Conservation (phyloP, 1,140 invertebrate genomes). For the Ctenoplectra terminalis region DNA sequence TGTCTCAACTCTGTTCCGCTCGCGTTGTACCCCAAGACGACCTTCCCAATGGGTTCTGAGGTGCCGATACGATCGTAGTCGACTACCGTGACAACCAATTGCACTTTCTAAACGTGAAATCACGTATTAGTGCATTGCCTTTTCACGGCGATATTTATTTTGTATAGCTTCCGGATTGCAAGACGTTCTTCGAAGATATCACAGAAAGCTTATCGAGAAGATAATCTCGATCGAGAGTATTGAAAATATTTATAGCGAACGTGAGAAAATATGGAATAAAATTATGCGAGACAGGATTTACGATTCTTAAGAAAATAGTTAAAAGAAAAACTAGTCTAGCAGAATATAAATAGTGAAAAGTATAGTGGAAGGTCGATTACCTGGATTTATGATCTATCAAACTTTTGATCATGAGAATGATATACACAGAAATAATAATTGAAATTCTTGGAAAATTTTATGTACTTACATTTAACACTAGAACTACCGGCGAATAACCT, state of each 20-base stretch:
- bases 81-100: slow-evolving; percentile 98
- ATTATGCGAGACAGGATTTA: too few species aligned
- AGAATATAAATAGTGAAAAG: too few species aligned
- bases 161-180: slow-evolving; percentile 11
- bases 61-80: slow-evolving; percentile 99
- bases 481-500: too few species aligned
- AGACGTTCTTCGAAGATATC: not conserved
- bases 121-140: slow-evolving; percentile 31
- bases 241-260: not conserved
- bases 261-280: not conserved
- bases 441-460: too few species aligned
- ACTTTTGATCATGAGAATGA: too few species aligned
- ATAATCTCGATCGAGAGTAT: not conserved
- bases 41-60: slow-evolving; percentile 99
- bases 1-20: slow-evolving; percentile 98
- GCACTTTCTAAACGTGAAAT: slow-evolving; percentile 93
- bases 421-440: too few species aligned
- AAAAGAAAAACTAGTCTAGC: too few species aligned
- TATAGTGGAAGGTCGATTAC: too few species aligned
- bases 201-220: not conserved
- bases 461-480: too few species aligned
- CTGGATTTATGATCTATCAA: too few species aligned
- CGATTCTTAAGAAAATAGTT: too few species aligned
- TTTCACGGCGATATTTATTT: not conserved
- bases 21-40: slow-evolving; percentile 98